Evolutionary conservation across 2,113 vertebrate species (phyloP).

Genomic region (Vidua chalybeata): DNA sequence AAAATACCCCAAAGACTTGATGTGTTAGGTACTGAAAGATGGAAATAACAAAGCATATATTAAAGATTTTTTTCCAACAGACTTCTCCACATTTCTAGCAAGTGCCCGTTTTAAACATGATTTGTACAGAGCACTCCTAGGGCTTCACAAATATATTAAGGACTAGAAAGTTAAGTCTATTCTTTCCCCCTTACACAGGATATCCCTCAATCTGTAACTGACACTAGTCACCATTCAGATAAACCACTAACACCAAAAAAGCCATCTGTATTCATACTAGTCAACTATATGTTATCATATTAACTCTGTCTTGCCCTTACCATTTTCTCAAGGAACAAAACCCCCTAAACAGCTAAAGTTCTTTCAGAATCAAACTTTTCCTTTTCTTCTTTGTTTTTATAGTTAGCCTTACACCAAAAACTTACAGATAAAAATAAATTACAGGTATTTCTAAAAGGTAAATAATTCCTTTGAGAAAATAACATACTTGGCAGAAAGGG

Average conservation of each 20-base stretch:
- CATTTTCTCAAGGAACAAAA: neutral
- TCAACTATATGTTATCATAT: neutral
- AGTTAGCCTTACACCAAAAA: neutral
- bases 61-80: neutral
- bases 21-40: neutral
- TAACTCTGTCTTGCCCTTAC: neutral
- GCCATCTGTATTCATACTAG: neutral
- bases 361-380: neutral
- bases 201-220: neutral
- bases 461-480: neutral
- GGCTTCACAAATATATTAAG: neutral
- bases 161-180: neutral
- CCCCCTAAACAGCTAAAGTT: neutral
- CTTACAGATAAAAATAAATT: neutral
- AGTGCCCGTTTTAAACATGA: neutral
- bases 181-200: neutral
- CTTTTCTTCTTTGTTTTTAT: neutral
- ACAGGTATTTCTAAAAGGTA: neutral
- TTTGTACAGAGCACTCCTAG: neutral
- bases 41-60: neutral
- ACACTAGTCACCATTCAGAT: neutral
- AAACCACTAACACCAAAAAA: neutral
- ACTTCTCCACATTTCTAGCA: neutral
- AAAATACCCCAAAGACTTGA: neutral
- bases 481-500: neutral